Conservation (phyloP, 2,888 invertebrate genomes). For the Thereva unica region DNA sequence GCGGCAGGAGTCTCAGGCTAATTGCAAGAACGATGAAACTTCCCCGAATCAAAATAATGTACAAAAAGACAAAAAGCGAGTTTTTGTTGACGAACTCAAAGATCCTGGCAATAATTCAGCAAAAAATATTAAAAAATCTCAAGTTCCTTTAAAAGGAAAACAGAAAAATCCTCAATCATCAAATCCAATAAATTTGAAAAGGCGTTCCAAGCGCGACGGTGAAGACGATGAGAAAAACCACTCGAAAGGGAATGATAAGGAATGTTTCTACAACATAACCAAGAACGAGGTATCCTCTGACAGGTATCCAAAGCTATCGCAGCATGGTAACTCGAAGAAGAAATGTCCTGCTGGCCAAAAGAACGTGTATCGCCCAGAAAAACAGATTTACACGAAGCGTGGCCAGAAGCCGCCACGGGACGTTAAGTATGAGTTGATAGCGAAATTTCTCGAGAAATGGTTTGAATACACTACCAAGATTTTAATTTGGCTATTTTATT, state of each 20-base stretch:
- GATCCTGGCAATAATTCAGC: not conserved
- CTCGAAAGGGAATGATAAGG: slow-evolving; percentile 43
- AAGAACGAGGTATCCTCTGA: slow-evolving; percentile 54
- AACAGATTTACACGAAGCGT: not conserved
- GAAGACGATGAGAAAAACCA: slow-evolving; percentile 33
- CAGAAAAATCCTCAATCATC: slow-evolving; percentile 5
- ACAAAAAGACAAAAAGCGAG: slow-evolving; percentile 21
- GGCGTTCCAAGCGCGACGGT: slow-evolving; percentile 2
- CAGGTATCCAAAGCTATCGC: slow-evolving; percentile 11
- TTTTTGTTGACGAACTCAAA: not conserved
- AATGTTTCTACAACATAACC: slow-evolving; percentile 49
- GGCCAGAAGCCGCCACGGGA: slow-evolving; percentile 43
- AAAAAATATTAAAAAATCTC: slow-evolving; percentile 11
- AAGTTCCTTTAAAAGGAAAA: slow-evolving; percentile 7
- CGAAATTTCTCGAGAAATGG: slow-evolving; percentile 62
- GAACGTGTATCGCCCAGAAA: slow-evolving; percentile 12
- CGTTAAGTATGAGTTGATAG: slow-evolving; percentile 60
- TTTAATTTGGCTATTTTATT: slow-evolving; percentile 75
- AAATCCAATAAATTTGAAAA: slow-evolving; percentile 16
- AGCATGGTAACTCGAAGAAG: slow-evolving; percentile 9
- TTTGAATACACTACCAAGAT: slow-evolving; percentile 65
- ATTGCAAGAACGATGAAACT: not conserved
- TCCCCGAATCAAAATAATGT: not conserved
- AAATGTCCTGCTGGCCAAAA: not conserved
- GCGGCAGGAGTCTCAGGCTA: slow-evolving; percentile 1